Base-by-base conservation (phyloP, 2,888 invertebrate genomes). In the Erynnis tages region DNA sequence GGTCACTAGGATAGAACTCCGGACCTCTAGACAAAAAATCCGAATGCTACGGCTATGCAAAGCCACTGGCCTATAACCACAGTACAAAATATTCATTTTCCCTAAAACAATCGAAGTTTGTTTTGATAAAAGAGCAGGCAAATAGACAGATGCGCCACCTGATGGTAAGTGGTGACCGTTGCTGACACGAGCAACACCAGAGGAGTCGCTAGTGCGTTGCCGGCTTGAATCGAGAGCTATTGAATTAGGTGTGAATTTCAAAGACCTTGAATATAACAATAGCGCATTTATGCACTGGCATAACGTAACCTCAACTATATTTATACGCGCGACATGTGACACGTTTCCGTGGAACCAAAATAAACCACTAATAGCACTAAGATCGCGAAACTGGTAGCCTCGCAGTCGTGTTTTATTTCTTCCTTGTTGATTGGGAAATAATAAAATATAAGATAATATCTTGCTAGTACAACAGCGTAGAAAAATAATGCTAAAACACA, bases 241-340 rank as follows among this genome's bases (percentile, higher is more conserved):
- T 19, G 35, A 35, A 3, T 34, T 45, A 17, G 1, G 21, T 10
- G 25, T 44, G 37, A 44, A 44, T 44, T 52, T 30, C 4, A 19
- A 8, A 11, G 52, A 16, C 52, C 52, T 52, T 52, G 44, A 44
- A 41, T 37, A 44, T 30, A 44, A 52, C 52, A 52, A 52, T 52
- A 52, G 37, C 44, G 19, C 52, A 43, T 44, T 48, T 52, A 37
- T 52, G 52, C 37, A 52, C 37, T 19, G 14, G 23, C 35, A 14
- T 25, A 7, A 35, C 14, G 34, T 29, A 47, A 38, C 47, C 38
- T 37, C 17, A 34, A 17, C 46, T 25, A 10, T 43, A 43, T 40
- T 30, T 48, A 38, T 25, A 49, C 21, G 4, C 8, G 6, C 37
- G 44, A 44, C 44, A 52, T 30, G 37, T 44, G 44, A 35, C 14